phyloP scores from a whole-genome alignment of 2,888 invertebrate species.

The Amphipoea lucens region DNA sequence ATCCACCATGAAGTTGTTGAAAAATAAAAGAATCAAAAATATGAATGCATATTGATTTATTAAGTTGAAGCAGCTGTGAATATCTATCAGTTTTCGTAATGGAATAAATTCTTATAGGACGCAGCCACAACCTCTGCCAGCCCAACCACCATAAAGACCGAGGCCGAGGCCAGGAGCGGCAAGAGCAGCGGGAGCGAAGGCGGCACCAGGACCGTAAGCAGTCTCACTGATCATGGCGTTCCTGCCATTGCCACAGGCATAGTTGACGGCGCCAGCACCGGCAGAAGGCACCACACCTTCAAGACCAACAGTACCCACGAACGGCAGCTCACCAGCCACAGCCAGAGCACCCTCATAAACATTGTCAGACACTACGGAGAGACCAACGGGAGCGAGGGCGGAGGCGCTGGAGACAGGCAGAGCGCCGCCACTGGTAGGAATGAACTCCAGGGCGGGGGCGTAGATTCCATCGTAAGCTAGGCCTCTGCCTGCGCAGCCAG shows the following conservation, averaged over 20 bases:
- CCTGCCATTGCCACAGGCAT: slow-evolving; percentile 74
- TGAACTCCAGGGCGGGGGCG: slow-evolving; percentile 27
- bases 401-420: slow-evolving; percentile 44
- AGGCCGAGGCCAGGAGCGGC: slow-evolving; percentile 4
- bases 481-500: slow-evolving; percentile 18
- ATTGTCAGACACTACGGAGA: slow-evolving; percentile 59
- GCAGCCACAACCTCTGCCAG: slow-evolving; percentile 31
- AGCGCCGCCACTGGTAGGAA: slow-evolving; percentile 51
- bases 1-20: too few species aligned
- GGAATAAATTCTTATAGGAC: too few species aligned
- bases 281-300: slow-evolving; percentile 74
- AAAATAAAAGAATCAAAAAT: too few species aligned
- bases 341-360: slow-evolving; percentile 61
- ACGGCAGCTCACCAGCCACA: slow-evolving; percentile 73
- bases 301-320: slow-evolving; percentile 73
- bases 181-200: slow-evolving; percentile 22
- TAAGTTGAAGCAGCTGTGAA: too few species aligned
- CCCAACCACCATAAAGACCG: slow-evolving; percentile 1
- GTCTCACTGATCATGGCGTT: slow-evolving; percentile 63
- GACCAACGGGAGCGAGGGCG: slow-evolving; percentile 32
- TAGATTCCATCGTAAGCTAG: slow-evolving; percentile 27
- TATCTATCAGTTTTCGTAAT: too few species aligned
- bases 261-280: slow-evolving; percentile 72
- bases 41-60: too few species aligned
- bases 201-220: slow-evolving; percentile 10